phyloP scores from a whole-genome alignment of 2,797 vertebrate genomes.

The Columba guinea region DNA sequence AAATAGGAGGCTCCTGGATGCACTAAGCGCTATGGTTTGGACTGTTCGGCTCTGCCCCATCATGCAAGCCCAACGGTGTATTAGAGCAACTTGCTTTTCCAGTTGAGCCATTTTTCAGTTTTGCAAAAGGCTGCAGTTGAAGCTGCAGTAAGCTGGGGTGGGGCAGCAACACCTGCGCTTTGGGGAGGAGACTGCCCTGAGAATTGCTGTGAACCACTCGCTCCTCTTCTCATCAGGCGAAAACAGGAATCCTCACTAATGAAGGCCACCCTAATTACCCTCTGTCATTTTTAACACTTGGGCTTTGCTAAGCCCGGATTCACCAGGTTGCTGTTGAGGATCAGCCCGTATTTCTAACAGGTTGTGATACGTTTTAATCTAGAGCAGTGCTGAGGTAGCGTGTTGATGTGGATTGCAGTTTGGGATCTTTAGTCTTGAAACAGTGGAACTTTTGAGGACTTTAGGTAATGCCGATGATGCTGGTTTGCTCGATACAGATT shows the following conservation, averaged over 20 bases:
- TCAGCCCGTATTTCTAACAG: not conserved
- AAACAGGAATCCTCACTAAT: not conserved
- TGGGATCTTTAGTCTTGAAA: not conserved
- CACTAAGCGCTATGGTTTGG: not conserved
- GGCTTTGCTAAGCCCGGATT: not conserved
- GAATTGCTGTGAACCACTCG: not conserved
- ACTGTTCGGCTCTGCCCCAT: conserved; percentile 44
- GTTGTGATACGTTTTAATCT: accelerated
- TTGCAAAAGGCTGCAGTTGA: conserved; percentile 22
- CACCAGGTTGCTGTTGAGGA: not conserved
- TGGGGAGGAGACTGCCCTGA: conserved; percentile 2
- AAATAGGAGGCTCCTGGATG: conserved; percentile 53
- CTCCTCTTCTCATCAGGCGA: not conserved
- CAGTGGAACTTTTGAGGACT: not conserved
- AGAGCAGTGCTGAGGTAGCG: not conserved
- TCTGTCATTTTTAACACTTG: accelerated
- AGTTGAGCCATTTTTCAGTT: not conserved
- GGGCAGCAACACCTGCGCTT: conserved; percentile 52
- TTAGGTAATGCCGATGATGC: not conserved
- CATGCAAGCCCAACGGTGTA: conserved; percentile 20
- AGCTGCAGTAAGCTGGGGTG: conserved; percentile 48
- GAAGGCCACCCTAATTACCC: not conserved
- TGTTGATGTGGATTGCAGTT: not conserved
- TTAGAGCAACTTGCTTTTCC: conserved; percentile 60
- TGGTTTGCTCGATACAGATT: not conserved